phyloP scores from a whole-genome alignment of 1,140 invertebrate genomes.

The Caenorhabditis tropicalis region DNA sequence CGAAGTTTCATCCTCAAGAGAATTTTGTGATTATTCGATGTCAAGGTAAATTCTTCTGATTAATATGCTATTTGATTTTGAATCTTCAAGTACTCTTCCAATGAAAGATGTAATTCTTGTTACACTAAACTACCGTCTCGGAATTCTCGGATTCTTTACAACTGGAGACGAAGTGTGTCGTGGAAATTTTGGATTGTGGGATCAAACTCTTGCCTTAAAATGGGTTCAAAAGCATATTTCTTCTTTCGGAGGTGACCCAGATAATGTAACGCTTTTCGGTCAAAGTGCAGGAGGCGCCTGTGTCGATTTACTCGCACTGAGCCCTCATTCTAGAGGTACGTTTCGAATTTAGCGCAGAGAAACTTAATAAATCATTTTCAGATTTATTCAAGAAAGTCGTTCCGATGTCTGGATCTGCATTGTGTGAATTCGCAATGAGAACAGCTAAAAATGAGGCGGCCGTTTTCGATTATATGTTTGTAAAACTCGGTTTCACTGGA shows the following conservation, averaged over 20 bases:
- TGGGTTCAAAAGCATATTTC: constrained; percentile 70
- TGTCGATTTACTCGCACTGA: constrained; percentile 81
- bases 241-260: constrained; percentile 72
- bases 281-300: constrained; percentile 81
- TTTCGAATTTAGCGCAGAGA: neutral
- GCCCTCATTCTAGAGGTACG: constrained; percentile 80
- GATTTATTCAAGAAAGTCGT: constrained; percentile 56
- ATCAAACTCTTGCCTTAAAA: constrained; percentile 84
- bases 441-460: constrained; percentile 36
- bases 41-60: constrained; percentile 76
- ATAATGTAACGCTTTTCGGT: constrained; percentile 76
- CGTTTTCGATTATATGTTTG: neutral
- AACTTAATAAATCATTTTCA: neutral
- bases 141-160: constrained; percentile 74
- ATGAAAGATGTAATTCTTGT: constrained; percentile 78
- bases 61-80: constrained; percentile 73
- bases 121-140: constrained; percentile 79
- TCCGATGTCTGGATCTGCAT: constrained; percentile 51
- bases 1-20: constrained; percentile 74
- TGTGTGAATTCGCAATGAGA: constrained; percentile 37
- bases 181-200: constrained; percentile 78
- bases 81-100: constrained; percentile 79
- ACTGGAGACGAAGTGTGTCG: constrained; percentile 59
- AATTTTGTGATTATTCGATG: constrained; percentile 44
- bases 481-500: neutral